Evolutionary conservation across 2,797 vertebrate species (phyloP), one percentile per base, ranked within the genome.

Genomic region (Anguilla marmorata): DNA sequence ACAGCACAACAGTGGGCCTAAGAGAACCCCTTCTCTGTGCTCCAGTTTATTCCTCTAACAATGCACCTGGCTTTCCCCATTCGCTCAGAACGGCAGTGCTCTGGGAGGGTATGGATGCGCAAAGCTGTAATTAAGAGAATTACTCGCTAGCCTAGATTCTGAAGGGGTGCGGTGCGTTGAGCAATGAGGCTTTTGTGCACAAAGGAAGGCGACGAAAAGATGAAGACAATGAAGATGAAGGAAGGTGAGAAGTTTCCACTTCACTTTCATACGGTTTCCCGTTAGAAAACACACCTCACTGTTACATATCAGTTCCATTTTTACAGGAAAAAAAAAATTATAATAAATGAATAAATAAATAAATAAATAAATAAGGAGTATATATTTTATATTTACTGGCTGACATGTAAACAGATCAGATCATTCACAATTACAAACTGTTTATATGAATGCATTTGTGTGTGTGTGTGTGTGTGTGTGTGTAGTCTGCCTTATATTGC

Each of bases 231-330:
- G 63, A 69, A 27, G 63, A 66, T 95, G 91, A 94, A 92, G 93
- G 94, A 95, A 93, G 93, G 92, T 93, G 94, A 96, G 94, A 93
- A 93, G 92, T 95, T 95, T 94, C 93, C 92, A 95, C 94, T 95
- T 95, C 94, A 92, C 93, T 52, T 93, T 60, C 58, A 2, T 24
- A 96, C 95, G 96, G 95, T 92, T 95, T 94, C 93, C 94, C 92
- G 92, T 93, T 93, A 85, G 85, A 94, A 96, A 95, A 95, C 94
- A 95, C 92, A 95, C 96, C 95, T 93, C 94, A 94, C 95, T 96
- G 95, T 95, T 94, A 96, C 92, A 91, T 95, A 96, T 79, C 3
- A 8, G 41, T 58, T 37, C 80, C 79, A 79, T 2, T 33, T 80
- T 58, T 52, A 54, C 45, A n/a, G 74, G 52, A 41, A 50, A 27